A percentile compares a stretch with the other conserved stretches of the same genome.
These are phyloP conservation scores for Anser cygnoides DNA, from an alignment of 2,113 vertebrate genomes.

Conservation along the genomic window DNA sequence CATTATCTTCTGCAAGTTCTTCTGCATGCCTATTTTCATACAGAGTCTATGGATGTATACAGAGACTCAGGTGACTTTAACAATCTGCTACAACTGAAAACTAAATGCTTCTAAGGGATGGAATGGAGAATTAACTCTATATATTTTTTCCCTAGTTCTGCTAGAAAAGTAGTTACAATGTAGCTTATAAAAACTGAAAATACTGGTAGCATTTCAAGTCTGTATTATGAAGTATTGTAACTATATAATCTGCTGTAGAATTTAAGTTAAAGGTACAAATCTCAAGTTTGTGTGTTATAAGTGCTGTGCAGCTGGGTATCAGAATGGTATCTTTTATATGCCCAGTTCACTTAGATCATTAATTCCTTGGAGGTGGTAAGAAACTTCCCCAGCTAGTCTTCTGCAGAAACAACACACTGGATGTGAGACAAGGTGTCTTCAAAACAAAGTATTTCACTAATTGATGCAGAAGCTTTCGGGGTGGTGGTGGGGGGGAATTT, in stretches of 20 bases:
- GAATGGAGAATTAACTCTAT: not conserved
- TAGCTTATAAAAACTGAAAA: not conserved
- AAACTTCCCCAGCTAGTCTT: not conserved
- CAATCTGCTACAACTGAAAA: not conserved
- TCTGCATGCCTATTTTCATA: not conserved
- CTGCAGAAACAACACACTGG: not conserved
- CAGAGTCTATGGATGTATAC: not conserved
- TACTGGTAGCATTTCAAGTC: not conserved
- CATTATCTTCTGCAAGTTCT: not conserved
- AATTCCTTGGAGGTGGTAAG: not conserved
- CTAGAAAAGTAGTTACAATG: not conserved
- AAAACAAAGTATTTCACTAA: not conserved
- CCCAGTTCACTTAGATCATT: not conserved
- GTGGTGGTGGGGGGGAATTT: not conserved
- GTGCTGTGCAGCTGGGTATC: not conserved
- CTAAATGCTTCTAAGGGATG: not conserved
- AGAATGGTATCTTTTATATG: not conserved
- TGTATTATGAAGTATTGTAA: not conserved
- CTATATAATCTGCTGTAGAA: not conserved
- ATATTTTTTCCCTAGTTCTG: not conserved
- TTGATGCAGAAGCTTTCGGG: not conserved
- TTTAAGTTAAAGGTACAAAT: not conserved
- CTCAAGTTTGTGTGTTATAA: not conserved
- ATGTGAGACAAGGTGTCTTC: not conserved
- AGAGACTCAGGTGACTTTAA: not conserved